Conservation (phyloP, 2,113 vertebrate species). For the Caracal caracal region DNA sequence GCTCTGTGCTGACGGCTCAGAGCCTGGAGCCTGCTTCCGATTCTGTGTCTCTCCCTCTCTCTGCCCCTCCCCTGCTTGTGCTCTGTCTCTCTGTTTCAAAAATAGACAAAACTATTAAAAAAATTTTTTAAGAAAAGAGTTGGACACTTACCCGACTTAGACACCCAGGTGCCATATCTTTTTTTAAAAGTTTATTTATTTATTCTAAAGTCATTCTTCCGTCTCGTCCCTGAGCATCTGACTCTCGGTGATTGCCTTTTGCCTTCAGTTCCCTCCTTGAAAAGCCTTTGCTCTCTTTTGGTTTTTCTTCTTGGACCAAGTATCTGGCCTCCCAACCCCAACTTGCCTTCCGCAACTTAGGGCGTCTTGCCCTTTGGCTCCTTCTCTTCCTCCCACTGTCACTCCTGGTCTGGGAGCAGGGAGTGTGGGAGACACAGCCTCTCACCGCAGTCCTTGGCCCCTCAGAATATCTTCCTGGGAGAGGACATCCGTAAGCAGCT, state of each 20-base stretch:
- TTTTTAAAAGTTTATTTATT: too few species aligned
- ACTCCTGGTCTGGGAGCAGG: not conserved
- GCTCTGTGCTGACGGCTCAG: too few species aligned
- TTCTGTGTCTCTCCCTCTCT: too few species aligned
- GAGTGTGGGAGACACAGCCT: not conserved
- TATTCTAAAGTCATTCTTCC: not conserved
- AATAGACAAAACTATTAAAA: too few species aligned
- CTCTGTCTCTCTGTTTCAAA: too few species aligned
- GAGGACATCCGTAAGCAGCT: conserved; percentile 93
- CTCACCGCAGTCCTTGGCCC: not conserved
- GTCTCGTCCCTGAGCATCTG: not conserved
- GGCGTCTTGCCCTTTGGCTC: not conserved
- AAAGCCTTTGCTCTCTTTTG: not conserved
- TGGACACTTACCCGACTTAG: too few species aligned
- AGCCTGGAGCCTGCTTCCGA: too few species aligned
- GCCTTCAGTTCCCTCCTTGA: not conserved
- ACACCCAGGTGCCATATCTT: too few species aligned
- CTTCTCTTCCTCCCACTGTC: not conserved
- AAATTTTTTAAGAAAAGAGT: too few species aligned
- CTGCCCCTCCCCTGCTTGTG: too few species aligned
- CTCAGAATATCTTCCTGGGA: conserved; percentile 93
- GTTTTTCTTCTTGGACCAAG: not conserved
- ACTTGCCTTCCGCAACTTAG: not conserved
- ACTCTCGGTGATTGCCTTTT: not conserved
- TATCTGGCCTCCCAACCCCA: not conserved